phyloP scores from a whole-genome alignment of 1,140 invertebrate species.

The Hypsibius dujardini region DNA sequence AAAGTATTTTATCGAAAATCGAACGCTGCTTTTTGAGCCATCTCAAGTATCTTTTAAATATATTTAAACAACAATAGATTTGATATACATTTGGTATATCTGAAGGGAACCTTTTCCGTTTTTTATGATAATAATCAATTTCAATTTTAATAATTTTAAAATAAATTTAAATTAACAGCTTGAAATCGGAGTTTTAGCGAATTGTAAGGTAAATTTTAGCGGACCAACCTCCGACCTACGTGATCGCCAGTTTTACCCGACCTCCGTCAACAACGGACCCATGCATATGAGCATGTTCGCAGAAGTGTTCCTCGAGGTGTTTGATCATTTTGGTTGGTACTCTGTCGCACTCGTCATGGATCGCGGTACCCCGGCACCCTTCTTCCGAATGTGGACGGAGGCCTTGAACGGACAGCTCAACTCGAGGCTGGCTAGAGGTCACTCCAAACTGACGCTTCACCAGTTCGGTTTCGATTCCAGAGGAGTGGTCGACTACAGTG shows the following conservation, averaged over 20 bases:
- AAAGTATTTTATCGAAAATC: too few relatives aligned
- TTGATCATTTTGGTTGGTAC: neutral
- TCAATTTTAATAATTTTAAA: too few relatives aligned
- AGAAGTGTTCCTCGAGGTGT: neutral
- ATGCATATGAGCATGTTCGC: neutral
- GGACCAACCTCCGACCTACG: neutral
- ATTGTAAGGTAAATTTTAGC: neutral
- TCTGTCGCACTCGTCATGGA: neutral
- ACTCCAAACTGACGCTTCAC: neutral
- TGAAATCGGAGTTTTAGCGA: too few relatives aligned
- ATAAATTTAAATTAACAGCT: too few relatives aligned
- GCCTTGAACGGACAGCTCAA: neutral
- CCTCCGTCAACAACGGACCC: neutral
- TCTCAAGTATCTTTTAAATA: too few relatives aligned
- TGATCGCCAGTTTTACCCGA: neutral
- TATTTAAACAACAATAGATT: neutral
- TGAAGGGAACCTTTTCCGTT: neutral
- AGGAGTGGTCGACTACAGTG: neutral
- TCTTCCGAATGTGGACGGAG: neutral
- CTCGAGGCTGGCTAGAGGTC: neutral
- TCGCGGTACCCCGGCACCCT: neutral
- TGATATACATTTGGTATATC: neutral
- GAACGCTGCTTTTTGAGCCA: too few relatives aligned
- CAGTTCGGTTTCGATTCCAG: neutral
- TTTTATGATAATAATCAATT: neutral